Evolutionary conservation across 2,888 invertebrate species (phyloP).

Genomic region (Zaprionus lineosus): DNA sequence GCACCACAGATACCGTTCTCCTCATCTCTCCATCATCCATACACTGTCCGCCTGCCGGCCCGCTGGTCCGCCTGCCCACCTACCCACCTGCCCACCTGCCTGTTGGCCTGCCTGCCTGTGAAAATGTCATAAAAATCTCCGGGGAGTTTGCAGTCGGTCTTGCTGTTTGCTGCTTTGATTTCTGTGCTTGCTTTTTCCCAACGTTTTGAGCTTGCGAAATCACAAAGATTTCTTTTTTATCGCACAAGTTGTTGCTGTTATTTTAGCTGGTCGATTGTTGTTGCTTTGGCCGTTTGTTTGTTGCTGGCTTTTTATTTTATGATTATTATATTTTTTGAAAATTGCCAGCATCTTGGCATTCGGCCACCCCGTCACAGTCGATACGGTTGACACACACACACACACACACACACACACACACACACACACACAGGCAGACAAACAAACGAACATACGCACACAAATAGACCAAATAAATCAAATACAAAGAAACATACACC

Average conservation of each 20-base stretch:
- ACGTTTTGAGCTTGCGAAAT: slow-evolving; percentile 70
- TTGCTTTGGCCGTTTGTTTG: slow-evolving; percentile 40
- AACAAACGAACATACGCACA: neutral
- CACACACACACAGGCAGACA: neutral
- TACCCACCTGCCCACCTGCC: slow-evolving; percentile 13
- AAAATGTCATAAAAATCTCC: slow-evolving; percentile 78
- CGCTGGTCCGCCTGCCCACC: slow-evolving; percentile 12
- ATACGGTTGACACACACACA: slow-evolving; percentile 30
- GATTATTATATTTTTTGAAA: slow-evolving; percentile 69
- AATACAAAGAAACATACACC: slow-evolving; percentile 3
- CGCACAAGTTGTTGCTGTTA: slow-evolving; percentile 40
- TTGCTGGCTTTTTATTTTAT: slow-evolving; percentile 71
- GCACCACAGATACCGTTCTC: too few species aligned
- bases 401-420: slow-evolving; percentile 5
- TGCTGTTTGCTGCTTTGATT: slow-evolving; percentile 66
- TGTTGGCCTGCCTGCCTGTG: slow-evolving; percentile 51
- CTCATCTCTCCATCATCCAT: too few species aligned
- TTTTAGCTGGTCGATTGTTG: slow-evolving; percentile 9
- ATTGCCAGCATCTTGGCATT: slow-evolving; percentile 50
- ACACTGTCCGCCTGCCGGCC: too few species aligned
- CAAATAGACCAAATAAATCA: too few species aligned
- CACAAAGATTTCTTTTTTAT: slow-evolving; percentile 69
- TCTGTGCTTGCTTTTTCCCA: slow-evolving; percentile 65
- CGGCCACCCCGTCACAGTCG: slow-evolving; percentile 43
- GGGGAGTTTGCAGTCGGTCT: slow-evolving; percentile 65